Percentiles rank a stretch among this genome's conserved stretches.
Evolutionary conservation across 1,140 invertebrate genomes (phyloP).

Genomic region (Drosophila melanogaster): Release_6_plus_ISO1_MT NT_033779.5:6696501-6697000

Average conservation of each 20-base stretch:
- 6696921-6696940: slow-evolving; percentile 24
- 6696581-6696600: slow-evolving; percentile 30
- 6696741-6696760: slow-evolving; percentile 81
- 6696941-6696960: slow-evolving; percentile 4
- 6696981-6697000: slow-evolving; percentile 11
- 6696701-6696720: slow-evolving; percentile 23
- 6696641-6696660: slow-evolving; percentile 65
- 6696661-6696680: slow-evolving; percentile 34
- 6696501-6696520: slow-evolving; percentile 27
- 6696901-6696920: slow-evolving; percentile 41
- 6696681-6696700: slow-evolving; percentile 4
- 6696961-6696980: too few relatives aligned
- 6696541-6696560: slow-evolving; percentile 27
- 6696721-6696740: slow-evolving; percentile 75
- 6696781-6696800: slow-evolving; percentile 71
- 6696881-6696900: slow-evolving; percentile 78
- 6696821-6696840: slow-evolving; percentile 67
- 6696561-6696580: slow-evolving; percentile 35
- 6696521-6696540: slow-evolving; percentile 32
- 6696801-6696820: slow-evolving; percentile 48
- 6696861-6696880: slow-evolving; percentile 77
- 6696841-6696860: slow-evolving; percentile 76
- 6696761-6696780: slow-evolving; percentile 80
- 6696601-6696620: slow-evolving; percentile 50
- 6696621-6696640: slow-evolving; percentile 64